Evolutionary conservation across 2,888 invertebrate genomes (phyloP).

Genomic region (Dyspetes luteomarginatus): DNA sequence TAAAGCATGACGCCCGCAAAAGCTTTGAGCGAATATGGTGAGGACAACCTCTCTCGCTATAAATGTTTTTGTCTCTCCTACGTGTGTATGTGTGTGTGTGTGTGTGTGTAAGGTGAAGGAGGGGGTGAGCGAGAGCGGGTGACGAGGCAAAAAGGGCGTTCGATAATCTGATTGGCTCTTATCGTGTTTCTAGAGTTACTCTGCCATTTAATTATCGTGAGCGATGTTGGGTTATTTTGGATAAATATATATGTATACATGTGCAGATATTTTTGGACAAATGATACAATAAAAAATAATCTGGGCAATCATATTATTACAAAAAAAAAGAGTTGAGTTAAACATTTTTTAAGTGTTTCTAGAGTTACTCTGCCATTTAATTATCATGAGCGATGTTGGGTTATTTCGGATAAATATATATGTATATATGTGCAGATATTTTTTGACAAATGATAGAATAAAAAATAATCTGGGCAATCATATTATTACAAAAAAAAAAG

Average conservation of each 20-base stretch:
- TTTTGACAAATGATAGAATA: too few species aligned
- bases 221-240: constrained; percentile 22
- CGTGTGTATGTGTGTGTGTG: not conserved
- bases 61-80: not conserved
- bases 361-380: constrained; percentile 53
- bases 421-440: not conserved
- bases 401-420: constrained; percentile 32
- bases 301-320: too few species aligned
- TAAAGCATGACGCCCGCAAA: constrained; percentile 23
- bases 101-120: not conserved
- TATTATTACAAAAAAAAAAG: too few species aligned
- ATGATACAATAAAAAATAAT: too few species aligned
- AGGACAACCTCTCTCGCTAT: constrained; percentile 38
- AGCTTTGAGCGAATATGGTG: constrained; percentile 38
- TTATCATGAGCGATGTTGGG: constrained; percentile 32
- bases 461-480: too few species aligned
- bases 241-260: constrained; percentile 10
- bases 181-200: constrained; percentile 50
- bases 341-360: too few species aligned
- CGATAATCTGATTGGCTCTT: constrained; percentile 58
- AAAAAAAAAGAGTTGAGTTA: too few species aligned
- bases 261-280: too few species aligned
- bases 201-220: constrained; percentile 54
- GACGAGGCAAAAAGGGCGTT: constrained; percentile 28
- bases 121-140: not conserved